Percentiles rank a stretch among this genome's conserved stretches.
phyloP scores from a whole-genome alignment of 1,140 invertebrate species.

The Anastatus disparis region DNA sequence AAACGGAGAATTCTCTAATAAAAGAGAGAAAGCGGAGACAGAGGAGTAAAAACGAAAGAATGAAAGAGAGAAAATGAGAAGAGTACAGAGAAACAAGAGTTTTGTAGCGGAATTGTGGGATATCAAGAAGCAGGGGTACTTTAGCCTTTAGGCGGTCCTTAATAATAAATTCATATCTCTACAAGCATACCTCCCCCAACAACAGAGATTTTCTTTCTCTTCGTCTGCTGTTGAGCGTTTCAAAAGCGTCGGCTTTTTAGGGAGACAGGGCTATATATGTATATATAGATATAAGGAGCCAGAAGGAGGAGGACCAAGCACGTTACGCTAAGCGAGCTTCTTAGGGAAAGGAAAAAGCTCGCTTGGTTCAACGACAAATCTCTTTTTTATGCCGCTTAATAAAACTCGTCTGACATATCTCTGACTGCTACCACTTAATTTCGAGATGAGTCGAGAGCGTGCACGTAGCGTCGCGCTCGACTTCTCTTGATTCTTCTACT shows the following conservation, averaged over 20 bases:
- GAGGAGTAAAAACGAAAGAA: too few species aligned
- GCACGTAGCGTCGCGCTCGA: not conserved
- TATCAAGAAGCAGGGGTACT: conserved; percentile 57
- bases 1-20: too few species aligned
- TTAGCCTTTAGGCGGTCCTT: conserved; percentile 58
- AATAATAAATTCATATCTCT: conserved; percentile 67
- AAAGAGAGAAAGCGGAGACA: not conserved
- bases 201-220: too few species aligned
- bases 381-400: conserved; percentile 67
- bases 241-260: too few species aligned
- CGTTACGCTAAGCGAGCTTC: too few species aligned
- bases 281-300: too few species aligned
- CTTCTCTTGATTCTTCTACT: conserved; percentile 15
- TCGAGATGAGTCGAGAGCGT: conserved; percentile 44
- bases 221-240: too few species aligned
- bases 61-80: not conserved
- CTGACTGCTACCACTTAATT: conserved; percentile 67
- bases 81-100: not conserved
- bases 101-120: conserved; percentile 30
- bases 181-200: conserved; percentile 45
- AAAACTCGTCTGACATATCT: conserved; percentile 67
- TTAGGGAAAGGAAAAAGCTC: conserved; percentile 11
- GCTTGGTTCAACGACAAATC: conserved; percentile 60
- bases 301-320: too few species aligned
- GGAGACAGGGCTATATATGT: too few species aligned